A percentile compares a stretch with the other conserved stretches of the same genome.
These are phyloP conservation scores for Anagrus nilaparvatae DNA, from an alignment of 1,140 invertebrate species.

Conservation along the genomic window DNA sequence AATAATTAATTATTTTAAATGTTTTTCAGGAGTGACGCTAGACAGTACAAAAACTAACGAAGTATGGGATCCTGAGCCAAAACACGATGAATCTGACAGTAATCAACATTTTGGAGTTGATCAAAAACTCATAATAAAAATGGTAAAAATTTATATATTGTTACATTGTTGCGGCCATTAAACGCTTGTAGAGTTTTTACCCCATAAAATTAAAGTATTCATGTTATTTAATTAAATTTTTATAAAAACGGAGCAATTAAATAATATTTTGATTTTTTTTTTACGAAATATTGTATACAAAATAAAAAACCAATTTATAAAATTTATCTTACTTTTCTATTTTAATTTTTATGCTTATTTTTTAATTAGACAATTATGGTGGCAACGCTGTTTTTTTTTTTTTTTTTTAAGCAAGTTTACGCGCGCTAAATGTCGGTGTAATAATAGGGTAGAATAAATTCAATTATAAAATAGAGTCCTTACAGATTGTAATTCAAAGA, in stretches of 20 bases:
- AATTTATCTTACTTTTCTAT: neutral
- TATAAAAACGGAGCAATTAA: neutral
- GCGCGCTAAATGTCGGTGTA: too few relatives aligned
- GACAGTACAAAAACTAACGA: constrained; percentile 31
- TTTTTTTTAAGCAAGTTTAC: too few relatives aligned
- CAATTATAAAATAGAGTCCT: too few relatives aligned
- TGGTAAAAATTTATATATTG: constrained; percentile 25
- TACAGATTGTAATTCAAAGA: neutral
- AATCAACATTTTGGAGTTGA: constrained; percentile 38
- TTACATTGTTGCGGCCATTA: neutral
- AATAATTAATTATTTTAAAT: constrained; percentile 19
- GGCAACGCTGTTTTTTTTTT: too few relatives aligned
- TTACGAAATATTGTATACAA: neutral
- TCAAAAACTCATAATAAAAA: constrained; percentile 42
- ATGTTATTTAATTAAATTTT: neutral
- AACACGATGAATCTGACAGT: constrained; percentile 34
- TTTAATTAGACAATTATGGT: too few relatives aligned
- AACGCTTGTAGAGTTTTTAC: neutral
- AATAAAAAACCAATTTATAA: neutral
- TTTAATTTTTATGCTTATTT: too few relatives aligned
- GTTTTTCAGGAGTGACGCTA: constrained; percentile 33
- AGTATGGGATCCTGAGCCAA: constrained; percentile 40
- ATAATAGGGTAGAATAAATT: too few relatives aligned
- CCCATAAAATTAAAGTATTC: neutral
- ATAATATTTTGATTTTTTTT: neutral